Base-by-base conservation (phyloP, 2,113 vertebrate genomes). In the cat (Felis catus) region DNA sequence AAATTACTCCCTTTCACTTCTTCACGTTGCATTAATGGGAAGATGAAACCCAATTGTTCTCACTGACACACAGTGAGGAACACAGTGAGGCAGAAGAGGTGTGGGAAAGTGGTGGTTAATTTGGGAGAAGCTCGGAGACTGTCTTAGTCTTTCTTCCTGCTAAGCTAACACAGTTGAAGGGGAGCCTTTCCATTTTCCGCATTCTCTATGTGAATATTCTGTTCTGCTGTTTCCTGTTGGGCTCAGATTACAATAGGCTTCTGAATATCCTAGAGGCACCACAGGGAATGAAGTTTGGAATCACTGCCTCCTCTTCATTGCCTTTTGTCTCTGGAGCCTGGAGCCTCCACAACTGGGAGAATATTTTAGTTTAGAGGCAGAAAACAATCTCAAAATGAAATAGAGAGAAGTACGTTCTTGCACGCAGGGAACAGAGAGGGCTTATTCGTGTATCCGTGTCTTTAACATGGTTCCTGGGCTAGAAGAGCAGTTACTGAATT, bases 281-380 rank as follows among this genome's bases (percentile, higher is more conserved):
- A 8, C 7, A 81, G 87, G 90, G 31, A 70, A 82, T 70, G 70
- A 36, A 83, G 82, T 39, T 78, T 70, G 79, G 25, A 96, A 92
- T 93, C 68, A 61, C 3, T 41, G 29, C 13, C 41, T 83, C 48
- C 21, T 29, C 55, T 58, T 84, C n/a, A 19, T 9, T 84, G 25
- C 33, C 14, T 79, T 96, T 86, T 92, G 18, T 73, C 74, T 85
- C 76, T 80, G 45, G 79, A 91, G 61, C 63, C 78, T 65, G 36
- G 1, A 21, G 48, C 33, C 48, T 92, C 39, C 58, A 88, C 36
- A 84, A 55, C 1, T 61, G 33, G 63, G 68, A 51, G 36, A 89
- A 58, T 80, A 92, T 66, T 96, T 96, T 91, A 70, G 96, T 80
- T 95, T 85, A 79, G n/a, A 83, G n/a, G 33, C 29, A 23, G 33